Percentiles rank a stretch among this genome's conserved stretches.
Evolutionary conservation across 2,888 invertebrate genomes (phyloP).

Genomic region (Habroteleia sp.): DNA sequence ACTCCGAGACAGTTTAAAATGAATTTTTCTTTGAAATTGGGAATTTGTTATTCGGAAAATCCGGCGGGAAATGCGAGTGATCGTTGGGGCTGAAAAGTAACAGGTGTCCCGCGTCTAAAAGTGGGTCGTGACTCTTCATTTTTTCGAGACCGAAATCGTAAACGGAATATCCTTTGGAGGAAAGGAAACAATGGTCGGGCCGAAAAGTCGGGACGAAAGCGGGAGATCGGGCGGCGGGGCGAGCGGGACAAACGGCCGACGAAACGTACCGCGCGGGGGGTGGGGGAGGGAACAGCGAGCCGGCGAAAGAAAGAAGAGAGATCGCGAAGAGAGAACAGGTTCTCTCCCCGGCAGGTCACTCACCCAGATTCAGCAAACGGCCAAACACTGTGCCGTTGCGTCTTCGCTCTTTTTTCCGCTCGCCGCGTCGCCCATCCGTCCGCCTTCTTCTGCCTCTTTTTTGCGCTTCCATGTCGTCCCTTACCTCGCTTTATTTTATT

Average conservation of each 20-base stretch:
- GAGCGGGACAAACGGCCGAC: background rate
- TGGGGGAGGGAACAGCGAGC: conserved; percentile 16
- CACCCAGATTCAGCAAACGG: conserved; percentile 79
- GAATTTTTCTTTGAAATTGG: too few species aligned
- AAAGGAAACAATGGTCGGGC: conserved; percentile 39
- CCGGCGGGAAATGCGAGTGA: background rate
- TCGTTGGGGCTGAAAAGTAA: conserved; percentile 33
- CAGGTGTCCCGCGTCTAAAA: conserved; percentile 39
- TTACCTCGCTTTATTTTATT: conserved; percentile 52
- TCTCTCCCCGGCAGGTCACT: conserved; percentile 77
- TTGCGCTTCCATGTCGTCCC: conserved; percentile 43
- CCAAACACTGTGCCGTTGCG: conserved; percentile 68
- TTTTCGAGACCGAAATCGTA: conserved; percentile 36
- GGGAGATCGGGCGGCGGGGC: conserved; percentile 5
- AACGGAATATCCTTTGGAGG: conserved; percentile 36
- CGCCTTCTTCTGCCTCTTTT: conserved; percentile 25
- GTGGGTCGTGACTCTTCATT: conserved; percentile 50
- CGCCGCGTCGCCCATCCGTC: conserved; percentile 8
- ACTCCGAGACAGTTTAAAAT: too few species aligned
- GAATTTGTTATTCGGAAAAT: too few species aligned
- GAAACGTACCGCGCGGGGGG: background rate
- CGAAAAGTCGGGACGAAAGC: conserved; percentile 27
- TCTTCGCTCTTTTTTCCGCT: conserved; percentile 61
- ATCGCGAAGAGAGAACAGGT: conserved; percentile 75
- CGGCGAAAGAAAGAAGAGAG: conserved; percentile 63